phyloP scores from a whole-genome alignment of 2,113 vertebrate species.

The Guaruba guarouba region DNA sequence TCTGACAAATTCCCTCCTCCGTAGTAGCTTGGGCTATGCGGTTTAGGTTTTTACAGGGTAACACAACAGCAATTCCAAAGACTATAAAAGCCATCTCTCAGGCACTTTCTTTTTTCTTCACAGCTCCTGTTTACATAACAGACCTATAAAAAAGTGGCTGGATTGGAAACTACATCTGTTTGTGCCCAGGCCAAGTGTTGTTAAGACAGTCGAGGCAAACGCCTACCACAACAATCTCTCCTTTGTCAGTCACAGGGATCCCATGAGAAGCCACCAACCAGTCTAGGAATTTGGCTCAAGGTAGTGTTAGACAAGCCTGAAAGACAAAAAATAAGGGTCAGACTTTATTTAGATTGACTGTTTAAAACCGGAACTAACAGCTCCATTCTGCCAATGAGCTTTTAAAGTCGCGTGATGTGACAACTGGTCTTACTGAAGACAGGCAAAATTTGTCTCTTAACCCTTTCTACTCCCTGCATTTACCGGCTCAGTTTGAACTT shows the following conservation, averaged over 20 bases:
- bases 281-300: neutral
- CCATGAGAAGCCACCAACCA: conserved; percentile 43
- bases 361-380: neutral
- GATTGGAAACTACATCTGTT: neutral
- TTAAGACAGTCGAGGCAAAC: conserved; percentile 7
- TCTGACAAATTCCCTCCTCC: neutral
- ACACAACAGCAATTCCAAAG: neutral
- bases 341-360: neutral
- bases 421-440: neutral
- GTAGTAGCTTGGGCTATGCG: neutral
- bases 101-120: neutral
- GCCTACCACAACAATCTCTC: conserved; percentile 41
- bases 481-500: neutral
- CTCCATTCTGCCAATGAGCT: neutral
- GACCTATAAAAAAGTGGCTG: neutral
- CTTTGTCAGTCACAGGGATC: conserved; percentile 36
- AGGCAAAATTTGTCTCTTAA: neutral
- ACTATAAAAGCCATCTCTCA: neutral
- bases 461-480: neutral
- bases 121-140: neutral
- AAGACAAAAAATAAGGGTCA: conserved; percentile 13
- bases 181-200: neutral
- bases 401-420: neutral
- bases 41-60: neutral
- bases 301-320: neutral